Base-by-base conservation (phyloP, 2,113 vertebrate genomes). In the Carettochelys insculpta region DNA sequence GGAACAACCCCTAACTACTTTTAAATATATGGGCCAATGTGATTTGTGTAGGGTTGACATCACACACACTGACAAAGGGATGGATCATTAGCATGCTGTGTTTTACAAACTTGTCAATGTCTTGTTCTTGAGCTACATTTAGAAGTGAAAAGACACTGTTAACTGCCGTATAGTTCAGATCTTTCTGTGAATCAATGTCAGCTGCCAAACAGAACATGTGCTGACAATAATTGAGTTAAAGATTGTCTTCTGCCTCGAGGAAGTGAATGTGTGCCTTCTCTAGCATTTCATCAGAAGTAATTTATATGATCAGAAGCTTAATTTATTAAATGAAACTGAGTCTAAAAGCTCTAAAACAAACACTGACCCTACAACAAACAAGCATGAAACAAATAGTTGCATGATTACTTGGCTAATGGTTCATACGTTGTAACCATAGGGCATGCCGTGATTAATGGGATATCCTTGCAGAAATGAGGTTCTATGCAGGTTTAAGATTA, bases 381-480 rank as follows among this genome's bases (percentile, higher is more conserved):
- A 89, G 25, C 73, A 13, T 38, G 51, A 82, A 51, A 68, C 24
- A 92, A 68, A 34, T 83, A 91, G 50, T 19, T 41, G 53, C 75
- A 80, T 19, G 83, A 90, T 93, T 85, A 1, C 54, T 92, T 95
- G 58, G 58, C 86, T 94, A 96, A 94, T 92, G 88, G 85, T 7
- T 93, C 79, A 68, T 77, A 65, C 52, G 68, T 80, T 76, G 38
- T 93, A 85, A 43, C 29, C 43, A 86, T 78, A 77, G 3, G 2
- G 61, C 34, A 2, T 53, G 19, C 5, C 75, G 24, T 80, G 76
- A 82, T 76, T 65, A 85, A 92, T 84, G 68, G 87, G 56, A 77
- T 71, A 34, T 3, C 2, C 7, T 87, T 94, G 5, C 65, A 58
- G 75, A 85, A 93, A 73, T 14, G 20, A 77, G 5, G 34, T 31